A percentile compares a stretch with the other conserved stretches of the same genome.
phyloP scores from a whole-genome alignment of 2,888 invertebrate genomes.

The Noctuana brunneofusca region DNA sequence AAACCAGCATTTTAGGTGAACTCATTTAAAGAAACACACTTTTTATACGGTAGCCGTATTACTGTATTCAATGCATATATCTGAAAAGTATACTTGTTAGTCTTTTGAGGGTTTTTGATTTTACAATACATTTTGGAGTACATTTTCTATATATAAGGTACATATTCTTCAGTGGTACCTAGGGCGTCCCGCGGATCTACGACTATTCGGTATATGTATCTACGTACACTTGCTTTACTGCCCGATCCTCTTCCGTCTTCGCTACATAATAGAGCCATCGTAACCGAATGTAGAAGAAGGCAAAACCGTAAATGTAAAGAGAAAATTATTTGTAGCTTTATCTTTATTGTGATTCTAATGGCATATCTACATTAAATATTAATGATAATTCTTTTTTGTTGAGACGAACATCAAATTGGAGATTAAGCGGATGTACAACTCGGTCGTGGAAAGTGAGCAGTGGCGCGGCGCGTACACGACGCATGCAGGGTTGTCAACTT shows the following conservation, averaged over 20 bases:
- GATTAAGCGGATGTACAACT: conserved; percentile 34
- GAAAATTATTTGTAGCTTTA: not conserved
- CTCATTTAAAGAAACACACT: conserved; percentile 15
- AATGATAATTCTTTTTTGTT: conserved; percentile 8
- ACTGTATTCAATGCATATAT: not conserved
- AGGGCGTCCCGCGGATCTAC: too few relatives aligned
- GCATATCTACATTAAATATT: not conserved
- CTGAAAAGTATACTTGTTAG: not conserved
- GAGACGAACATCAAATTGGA: conserved; percentile 3
- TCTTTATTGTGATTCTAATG: not conserved
- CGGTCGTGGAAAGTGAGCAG: conserved; percentile 37
- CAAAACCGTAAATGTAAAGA: not conserved
- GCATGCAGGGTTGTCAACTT: not conserved
- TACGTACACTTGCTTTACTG: too few relatives aligned
- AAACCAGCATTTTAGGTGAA: conserved; percentile 17
- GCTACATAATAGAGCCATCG: too few relatives aligned
- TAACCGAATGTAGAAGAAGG: too few relatives aligned
- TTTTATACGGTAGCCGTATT: conserved; percentile 2
- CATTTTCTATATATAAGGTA: too few relatives aligned
- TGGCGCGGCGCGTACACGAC: conserved; percentile 23
- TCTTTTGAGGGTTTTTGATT: not conserved
- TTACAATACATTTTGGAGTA: too few relatives aligned
- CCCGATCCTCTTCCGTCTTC: too few relatives aligned
- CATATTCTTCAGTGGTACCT: too few relatives aligned
- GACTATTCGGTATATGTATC: too few relatives aligned